phyloP scores from a whole-genome alignment of 2,888 invertebrate genomes.

The Hydropsyche betteni region DNA sequence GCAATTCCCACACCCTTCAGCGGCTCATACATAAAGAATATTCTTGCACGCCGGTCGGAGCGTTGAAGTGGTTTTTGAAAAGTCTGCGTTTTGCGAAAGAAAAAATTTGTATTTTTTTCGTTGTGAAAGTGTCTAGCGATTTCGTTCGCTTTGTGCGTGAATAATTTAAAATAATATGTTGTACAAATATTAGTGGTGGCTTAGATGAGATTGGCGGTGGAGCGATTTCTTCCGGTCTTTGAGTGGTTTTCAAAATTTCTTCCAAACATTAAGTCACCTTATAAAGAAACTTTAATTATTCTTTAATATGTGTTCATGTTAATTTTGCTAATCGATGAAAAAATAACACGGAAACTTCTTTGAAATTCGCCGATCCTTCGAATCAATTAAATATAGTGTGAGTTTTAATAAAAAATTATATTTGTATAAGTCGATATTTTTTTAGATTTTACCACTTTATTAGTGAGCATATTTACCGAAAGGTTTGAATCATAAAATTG shows the following conservation, averaged over 20 bases:
- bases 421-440: no score
- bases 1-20: slow-evolving; percentile 37
- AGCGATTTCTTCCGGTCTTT: slow-evolving; percentile 2
- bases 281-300: no score
- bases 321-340: no score
- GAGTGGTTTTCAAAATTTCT: neutral
- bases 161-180: slow-evolving; percentile 46
- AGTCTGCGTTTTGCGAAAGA: neutral
- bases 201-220: neutral
- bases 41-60: neutral
- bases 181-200: slow-evolving; percentile 42
- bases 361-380: no score
- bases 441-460: no score
- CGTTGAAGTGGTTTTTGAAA: no score
- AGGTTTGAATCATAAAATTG: slow-evolving; percentile 40
- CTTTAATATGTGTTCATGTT: no score
- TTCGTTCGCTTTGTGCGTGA: slow-evolving; percentile 33
- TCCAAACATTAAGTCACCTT: neutral
- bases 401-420: no score
- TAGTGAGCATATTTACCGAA: neutral
- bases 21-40: slow-evolving; percentile 6
- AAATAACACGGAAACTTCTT: no score
- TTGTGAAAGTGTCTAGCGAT: slow-evolving; percentile 6
- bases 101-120: neutral
- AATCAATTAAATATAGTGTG: no score